phyloP scores from a whole-genome alignment of 2,888 invertebrate species.

The Spisula solida region DNA sequence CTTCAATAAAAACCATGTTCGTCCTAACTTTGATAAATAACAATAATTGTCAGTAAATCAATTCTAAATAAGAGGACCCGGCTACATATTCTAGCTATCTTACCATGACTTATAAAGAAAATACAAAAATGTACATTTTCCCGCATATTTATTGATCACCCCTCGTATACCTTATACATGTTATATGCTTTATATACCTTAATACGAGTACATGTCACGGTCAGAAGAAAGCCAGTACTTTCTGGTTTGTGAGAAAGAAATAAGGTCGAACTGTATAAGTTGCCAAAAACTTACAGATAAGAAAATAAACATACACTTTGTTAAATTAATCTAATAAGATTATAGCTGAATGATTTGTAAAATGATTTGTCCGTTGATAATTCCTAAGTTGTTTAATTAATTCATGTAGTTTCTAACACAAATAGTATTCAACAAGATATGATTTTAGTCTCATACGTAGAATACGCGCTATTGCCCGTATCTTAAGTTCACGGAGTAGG shows the following conservation, averaged over 20 bases:
- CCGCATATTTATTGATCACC: too few relatives aligned
- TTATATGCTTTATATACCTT: neutral
- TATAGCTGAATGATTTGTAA: neutral
- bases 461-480: neutral
- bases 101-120: too few relatives aligned
- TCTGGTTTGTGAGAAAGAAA: neutral
- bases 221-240: neutral
- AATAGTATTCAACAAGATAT: neutral
- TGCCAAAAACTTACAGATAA: constrained; percentile 8
- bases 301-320: neutral
- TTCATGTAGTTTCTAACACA: neutral
- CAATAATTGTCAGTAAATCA: too few relatives aligned
- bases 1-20: too few relatives aligned
- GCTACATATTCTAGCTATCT: too few relatives aligned
- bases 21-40: too few relatives aligned
- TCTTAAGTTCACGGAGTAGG: too few relatives aligned
- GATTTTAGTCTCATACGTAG: neutral
- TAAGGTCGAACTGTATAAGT: neutral
- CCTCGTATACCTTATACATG: neutral
- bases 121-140: too few relatives aligned
- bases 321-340: constrained; percentile 23
- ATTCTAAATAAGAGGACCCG: too few relatives aligned
- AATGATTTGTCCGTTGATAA: neutral
- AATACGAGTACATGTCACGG: neutral
- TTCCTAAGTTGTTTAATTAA: constrained; percentile 3